phyloP scores from a whole-genome alignment of 2,797 vertebrate genomes.

The Erpetoichthys calabaricus region DNA sequence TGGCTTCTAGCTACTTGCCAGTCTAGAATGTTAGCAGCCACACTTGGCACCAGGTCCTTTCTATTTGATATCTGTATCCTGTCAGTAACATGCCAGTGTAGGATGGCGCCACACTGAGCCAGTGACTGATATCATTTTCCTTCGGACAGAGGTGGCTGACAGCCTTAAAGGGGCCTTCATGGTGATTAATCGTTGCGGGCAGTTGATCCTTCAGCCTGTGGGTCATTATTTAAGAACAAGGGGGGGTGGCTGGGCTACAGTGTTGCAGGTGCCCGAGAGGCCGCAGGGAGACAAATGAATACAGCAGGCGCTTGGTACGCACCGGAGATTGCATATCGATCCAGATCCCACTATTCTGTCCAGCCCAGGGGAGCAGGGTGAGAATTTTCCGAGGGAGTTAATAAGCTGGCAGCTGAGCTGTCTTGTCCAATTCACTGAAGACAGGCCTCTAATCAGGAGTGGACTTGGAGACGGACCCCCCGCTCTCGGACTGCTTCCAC shows the following conservation, averaged over 20 bases:
- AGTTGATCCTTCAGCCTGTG: constrained; percentile 66
- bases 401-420: constrained; percentile 98
- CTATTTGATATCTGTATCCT: constrained; percentile 63
- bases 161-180: constrained; percentile 46
- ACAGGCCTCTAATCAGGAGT: constrained; percentile 94
- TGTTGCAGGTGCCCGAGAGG: constrained; percentile 68
- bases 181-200: constrained; percentile 71
- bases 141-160: constrained; percentile 43
- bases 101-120: constrained; percentile 43
- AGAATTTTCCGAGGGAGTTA: constrained; percentile 99
- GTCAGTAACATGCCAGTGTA: constrained; percentile 46
- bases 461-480: constrained; percentile 62
- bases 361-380: constrained; percentile 72
- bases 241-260: constrained; percentile 21
- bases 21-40: constrained; percentile 29
- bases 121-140: constrained; percentile 46
- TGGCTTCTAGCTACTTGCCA: constrained; percentile 29
- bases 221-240: constrained; percentile 87
- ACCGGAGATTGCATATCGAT: constrained; percentile 99
- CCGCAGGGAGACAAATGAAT: constrained; percentile 97
- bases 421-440: constrained; percentile 99
- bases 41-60: constrained; percentile 55
- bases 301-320: constrained; percentile 97
- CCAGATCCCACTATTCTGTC: constrained; percentile 93
- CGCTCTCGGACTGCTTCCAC: constrained; percentile 66